Evolutionary conservation across 1,140 invertebrate genomes (phyloP).

Genomic region (Sarcophaga peregrina): DNA sequence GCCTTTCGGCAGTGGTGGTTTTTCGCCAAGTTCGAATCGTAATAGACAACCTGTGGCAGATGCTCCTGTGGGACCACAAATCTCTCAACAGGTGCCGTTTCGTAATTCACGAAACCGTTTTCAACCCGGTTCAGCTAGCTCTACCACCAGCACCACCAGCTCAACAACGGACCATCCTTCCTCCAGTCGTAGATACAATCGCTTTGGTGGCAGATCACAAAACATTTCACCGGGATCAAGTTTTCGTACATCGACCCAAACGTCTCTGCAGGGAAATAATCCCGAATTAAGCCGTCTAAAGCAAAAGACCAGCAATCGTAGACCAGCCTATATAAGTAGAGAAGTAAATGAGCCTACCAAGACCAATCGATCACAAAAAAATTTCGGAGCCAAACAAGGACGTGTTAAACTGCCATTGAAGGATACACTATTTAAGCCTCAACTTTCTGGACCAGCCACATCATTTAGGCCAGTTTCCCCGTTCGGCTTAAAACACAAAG

Average conservation of each 20-base stretch:
- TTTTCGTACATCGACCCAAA: not conserved
- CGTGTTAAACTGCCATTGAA: conserved; percentile 52
- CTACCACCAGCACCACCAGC: conserved; percentile 18
- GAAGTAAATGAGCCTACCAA: conserved; percentile 60
- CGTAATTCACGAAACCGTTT: conserved; percentile 58
- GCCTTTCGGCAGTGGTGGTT: conserved; percentile 60
- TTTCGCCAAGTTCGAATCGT: conserved; percentile 51
- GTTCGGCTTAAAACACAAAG: not conserved
- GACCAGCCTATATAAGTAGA: conserved; percentile 62
- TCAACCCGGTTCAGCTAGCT: conserved; percentile 50
- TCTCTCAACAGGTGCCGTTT: conserved; percentile 46
- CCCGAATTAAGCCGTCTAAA: conserved; percentile 55
- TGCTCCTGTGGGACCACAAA: conserved; percentile 36
- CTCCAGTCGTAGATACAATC: conserved; percentile 58
- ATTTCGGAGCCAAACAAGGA: conserved; percentile 51
- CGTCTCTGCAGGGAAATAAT: not conserved
- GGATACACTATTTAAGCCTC: conserved; percentile 43
- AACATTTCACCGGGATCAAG: not conserved
- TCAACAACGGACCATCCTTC: conserved; percentile 50
- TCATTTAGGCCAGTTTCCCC: conserved; percentile 49
- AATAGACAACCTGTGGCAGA: conserved; percentile 49
- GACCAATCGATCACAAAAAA: conserved; percentile 45
- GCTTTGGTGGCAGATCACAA: conserved; percentile 49
- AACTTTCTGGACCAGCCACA: not conserved
- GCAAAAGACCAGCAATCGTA: conserved; percentile 44